Base-by-base conservation (phyloP, 2,797 vertebrate genomes). In the Zonotrichia albicollis region DNA sequence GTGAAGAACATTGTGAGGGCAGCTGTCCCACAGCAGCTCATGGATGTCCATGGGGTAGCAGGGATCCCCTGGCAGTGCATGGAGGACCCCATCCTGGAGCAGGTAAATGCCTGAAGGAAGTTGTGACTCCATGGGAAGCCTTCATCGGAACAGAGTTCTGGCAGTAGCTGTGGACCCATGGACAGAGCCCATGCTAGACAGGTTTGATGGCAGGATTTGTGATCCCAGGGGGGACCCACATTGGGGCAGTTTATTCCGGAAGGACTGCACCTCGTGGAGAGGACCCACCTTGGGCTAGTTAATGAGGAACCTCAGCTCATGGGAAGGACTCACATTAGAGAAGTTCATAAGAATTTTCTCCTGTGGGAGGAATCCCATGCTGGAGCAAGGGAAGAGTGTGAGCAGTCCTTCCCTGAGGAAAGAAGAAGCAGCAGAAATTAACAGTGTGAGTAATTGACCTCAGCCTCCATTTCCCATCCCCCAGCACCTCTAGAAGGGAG, bases 41-140 rank as follows among this genome's bases (percentile, higher is more conserved):
- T 26, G n/a, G n/a, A 34, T 16, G 13, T 57, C 25, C 21, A 8
- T 45, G 26, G 8, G 6, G 13, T 3, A 40, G 15, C 43, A 80
- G 50, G 51, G 13, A 21, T 29, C 13, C 42, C n/a, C 19, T 16
- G n/a, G 8, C 53, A 84, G 19, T 14, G 19, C 17, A 5, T 25
- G 46, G 23, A 38, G 27, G 7, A 74, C 2, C 9, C n/a, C 43
- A 32, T 0, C 0, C 20, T 51, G 29, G 13, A 58, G 13, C 30
- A 53, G 38, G 10, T 10, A 16, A 13, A 21, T 64, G 38, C 30
- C n/a, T 80, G 25, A 51, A 85, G n/a, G 16, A 25, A 14, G 9
- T 4, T 46, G 22, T 70, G 50, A 32, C 10, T 20, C 26, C 30
- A 25, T 23, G 9, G 29, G 15, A 74, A 40, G 4, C 26, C 26